phyloP scores from a whole-genome alignment of 2,888 invertebrate genomes.

The Polydrusus tereticollis region DNA sequence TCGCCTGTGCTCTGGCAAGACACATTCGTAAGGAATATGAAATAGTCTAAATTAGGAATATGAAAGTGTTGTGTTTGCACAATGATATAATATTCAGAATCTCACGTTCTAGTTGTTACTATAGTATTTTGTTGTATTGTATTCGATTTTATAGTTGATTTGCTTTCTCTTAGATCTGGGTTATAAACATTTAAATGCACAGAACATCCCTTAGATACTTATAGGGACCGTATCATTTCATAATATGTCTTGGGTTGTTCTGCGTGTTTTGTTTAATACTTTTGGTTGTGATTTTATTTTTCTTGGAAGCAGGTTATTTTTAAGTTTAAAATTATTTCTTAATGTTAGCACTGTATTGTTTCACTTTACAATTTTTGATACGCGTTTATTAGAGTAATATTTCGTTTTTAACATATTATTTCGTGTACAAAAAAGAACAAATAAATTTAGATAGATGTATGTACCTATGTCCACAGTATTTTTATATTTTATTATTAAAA shows the following conservation, averaged over 20 bases:
- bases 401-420: not conserved
- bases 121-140: slow-evolving; percentile 21
- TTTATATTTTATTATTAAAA: slow-evolving; percentile 29
- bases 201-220: slow-evolving; percentile 24
- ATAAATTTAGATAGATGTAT: not conserved
- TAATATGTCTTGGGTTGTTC: slow-evolving; percentile 5
- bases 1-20: slow-evolving; percentile 93
- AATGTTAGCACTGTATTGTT: not conserved
- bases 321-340: not conserved
- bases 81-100: slow-evolving; percentile 12
- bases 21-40: slow-evolving; percentile 94
- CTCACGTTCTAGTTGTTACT: slow-evolving; percentile 24
- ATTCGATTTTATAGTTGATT: not conserved
- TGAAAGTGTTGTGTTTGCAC: slow-evolving; percentile 13
- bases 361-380: slow-evolving; percentile 11
- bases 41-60: slow-evolving; percentile 67
- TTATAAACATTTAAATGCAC: slow-evolving; percentile 22
- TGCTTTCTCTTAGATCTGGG: not conserved
- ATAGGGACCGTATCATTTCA: slow-evolving; percentile 10
- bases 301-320: slow-evolving; percentile 26
- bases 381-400: not conserved
- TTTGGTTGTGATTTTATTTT: slow-evolving; percentile 29
- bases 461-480: slow-evolving; percentile 22
- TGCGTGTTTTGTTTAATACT: slow-evolving; percentile 3
- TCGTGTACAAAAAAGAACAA: not conserved